Evolutionary conservation across 2,113 vertebrate genomes (phyloP), one percentile per base, ranked within the genome.

Genomic region (Dunckerocampus dactyliophorus): DNA sequence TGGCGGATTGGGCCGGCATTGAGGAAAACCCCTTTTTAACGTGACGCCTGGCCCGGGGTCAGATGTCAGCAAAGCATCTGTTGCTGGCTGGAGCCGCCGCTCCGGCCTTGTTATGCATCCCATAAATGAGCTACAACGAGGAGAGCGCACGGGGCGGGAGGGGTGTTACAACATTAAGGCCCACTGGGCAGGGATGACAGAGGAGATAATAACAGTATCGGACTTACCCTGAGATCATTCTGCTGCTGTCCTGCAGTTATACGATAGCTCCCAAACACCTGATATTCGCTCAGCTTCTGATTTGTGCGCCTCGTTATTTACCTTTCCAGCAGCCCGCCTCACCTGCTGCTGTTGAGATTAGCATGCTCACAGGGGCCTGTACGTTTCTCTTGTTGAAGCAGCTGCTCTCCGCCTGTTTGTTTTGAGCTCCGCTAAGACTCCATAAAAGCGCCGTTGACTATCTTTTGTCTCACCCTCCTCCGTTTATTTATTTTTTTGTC

Each of bases 31-130:
- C 85, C 86, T 76, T 78, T 77, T 78, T 34, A 71, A 77, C 85
- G 82, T 87, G 89, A 90, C 81, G 91, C 90, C 92, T 93, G 88
- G 90, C 87, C 77, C 54, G 24, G 89, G 94, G 93, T 95, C 89
- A 95, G 83, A 93, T 95, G 95, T 95, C 93, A 11, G 67, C 58
- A 82, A 87, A 92, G 89, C 95, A 96, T 98, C 95, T 97, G 95
- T 90, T 92, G 88, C 80, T 83, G 90, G 81, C 87, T 83, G 67
- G 85, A 65, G 80, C 79, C 55, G 48, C 63, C 56, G 59, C 67
- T 60, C 53, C 55, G 42, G 83, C 81, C 83, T 8, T 67, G 85
- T 87, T 75, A 82, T 22, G 56, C 92, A 92, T 93, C 89, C 90
- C 89, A 88, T 75, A 75, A 72, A 88, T 46, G 66, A 66, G 80